Conservation (phyloP, 2,888 invertebrate genomes). For the Lasius platythorax region DNA sequence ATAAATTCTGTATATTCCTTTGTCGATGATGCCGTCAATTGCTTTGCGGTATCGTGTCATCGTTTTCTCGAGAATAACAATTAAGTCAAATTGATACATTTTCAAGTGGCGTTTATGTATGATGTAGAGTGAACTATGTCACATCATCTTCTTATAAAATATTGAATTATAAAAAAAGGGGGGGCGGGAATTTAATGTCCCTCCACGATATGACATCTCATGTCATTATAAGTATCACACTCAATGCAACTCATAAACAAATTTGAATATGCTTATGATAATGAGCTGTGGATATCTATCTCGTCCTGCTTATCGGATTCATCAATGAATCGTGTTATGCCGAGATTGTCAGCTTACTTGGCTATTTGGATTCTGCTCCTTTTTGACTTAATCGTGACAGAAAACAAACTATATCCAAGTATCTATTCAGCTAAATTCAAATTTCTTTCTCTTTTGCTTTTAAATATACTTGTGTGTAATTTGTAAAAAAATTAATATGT, state of each 20-base stretch:
- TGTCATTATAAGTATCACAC: background rate
- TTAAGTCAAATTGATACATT: background rate
- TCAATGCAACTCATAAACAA: background rate
- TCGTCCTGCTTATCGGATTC: background rate
- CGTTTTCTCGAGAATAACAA: no score
- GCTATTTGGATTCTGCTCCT: constrained; percentile 64
- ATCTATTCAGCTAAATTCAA: background rate
- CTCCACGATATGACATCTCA: background rate
- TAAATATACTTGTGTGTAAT: background rate
- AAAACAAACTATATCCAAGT: constrained; percentile 53
- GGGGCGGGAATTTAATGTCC: background rate
- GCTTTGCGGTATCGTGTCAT: no score
- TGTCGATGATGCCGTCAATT: no score
- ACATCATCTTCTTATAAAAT: background rate
- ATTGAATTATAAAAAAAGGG: background rate
- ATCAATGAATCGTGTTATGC: constrained; percentile 71
- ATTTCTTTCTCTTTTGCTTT: background rate
- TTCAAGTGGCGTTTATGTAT: background rate
- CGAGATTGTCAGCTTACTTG: constrained; percentile 62
- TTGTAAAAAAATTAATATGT: background rate
- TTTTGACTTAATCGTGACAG: constrained; percentile 42
- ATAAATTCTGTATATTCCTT: no score
- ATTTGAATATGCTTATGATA: constrained; percentile 23
- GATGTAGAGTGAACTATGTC: background rate
- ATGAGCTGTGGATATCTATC: background rate